Evolutionary conservation across 2,113 vertebrate species (phyloP).

Genomic region (Neolamprologus ventralis): DNA sequence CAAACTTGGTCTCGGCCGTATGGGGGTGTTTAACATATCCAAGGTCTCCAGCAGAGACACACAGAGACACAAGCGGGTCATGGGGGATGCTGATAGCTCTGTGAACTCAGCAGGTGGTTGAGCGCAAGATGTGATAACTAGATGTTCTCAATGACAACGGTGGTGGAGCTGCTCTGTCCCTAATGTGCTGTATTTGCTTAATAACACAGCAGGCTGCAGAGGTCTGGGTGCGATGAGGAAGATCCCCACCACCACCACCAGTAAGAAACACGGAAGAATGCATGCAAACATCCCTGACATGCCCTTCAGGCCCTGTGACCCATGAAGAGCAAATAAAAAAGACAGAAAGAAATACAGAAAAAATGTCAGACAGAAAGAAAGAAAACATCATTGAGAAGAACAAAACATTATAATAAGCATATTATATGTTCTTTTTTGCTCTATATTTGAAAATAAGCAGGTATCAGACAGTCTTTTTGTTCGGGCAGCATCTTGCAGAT

Average conservation of each 20-base stretch:
- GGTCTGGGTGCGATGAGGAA: constrained; percentile 42
- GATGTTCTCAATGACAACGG: constrained; percentile 65
- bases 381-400: background rate
- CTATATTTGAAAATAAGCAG: background rate
- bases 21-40: constrained; percentile 70
- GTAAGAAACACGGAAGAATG: constrained; percentile 9
- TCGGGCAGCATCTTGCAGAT: background rate
- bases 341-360: background rate
- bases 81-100: constrained; percentile 56
- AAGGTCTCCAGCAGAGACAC: constrained; percentile 69
- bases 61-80: constrained; percentile 56
- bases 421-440: background rate
- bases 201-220: constrained; percentile 62
- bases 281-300: constrained; percentile 10
- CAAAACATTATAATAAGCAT: background rate
- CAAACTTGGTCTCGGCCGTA: constrained; percentile 42
- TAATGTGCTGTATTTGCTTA: constrained; percentile 58
- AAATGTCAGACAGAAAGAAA: background rate
- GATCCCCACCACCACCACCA: background rate
- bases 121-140: constrained; percentile 71
- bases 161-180: constrained; percentile 44
- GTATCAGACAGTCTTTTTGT: background rate
- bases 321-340: constrained; percentile 27
- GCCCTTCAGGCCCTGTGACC: constrained; percentile 17
- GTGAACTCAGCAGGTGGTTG: constrained; percentile 72